Evolutionary conservation across 2,888 invertebrate species (phyloP).

Genomic region (Plagiodera versicolora): DNA sequence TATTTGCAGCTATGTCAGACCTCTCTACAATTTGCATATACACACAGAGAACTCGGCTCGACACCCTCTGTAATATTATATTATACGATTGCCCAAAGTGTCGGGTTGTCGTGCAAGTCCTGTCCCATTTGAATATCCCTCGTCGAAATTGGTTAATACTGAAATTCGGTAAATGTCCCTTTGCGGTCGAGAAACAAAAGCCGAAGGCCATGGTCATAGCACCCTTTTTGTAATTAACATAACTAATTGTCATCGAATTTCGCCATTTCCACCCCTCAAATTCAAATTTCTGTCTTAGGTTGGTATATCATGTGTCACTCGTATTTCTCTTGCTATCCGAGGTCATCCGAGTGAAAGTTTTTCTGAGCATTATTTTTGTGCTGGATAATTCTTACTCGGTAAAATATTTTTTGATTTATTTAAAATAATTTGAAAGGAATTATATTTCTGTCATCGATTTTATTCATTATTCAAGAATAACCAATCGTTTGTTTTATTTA

Average conservation of each 20-base stretch:
- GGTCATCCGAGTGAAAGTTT: too few species aligned
- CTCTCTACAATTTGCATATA: not conserved
- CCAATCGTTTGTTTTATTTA: too few species aligned
- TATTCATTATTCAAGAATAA: too few species aligned
- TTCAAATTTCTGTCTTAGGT: too few species aligned
- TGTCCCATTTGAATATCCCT: constrained; percentile 15
- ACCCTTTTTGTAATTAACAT: constrained; percentile 27
- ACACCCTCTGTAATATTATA: constrained; percentile 3
- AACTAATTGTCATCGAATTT: constrained; percentile 27
- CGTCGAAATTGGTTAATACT: constrained; percentile 22
- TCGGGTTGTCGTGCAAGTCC: constrained; percentile 3
- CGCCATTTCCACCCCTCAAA: constrained; percentile 1
- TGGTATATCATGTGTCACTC: too few species aligned
- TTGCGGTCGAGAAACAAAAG: constrained; percentile 22
- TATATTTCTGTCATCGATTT: too few species aligned
- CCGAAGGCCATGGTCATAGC: constrained; percentile 22
- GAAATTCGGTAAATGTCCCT: constrained; percentile 22
- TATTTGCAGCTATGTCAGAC: not conserved
- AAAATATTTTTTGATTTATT: too few species aligned
- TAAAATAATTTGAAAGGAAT: too few species aligned
- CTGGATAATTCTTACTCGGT: too few species aligned
- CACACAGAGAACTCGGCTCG: not conserved
- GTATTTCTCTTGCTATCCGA: too few species aligned
- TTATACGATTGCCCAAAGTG: constrained; percentile 1
- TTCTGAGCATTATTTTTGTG: too few species aligned